These are phyloP conservation scores for Cantharis nigra DNA, from an alignment of 2,888 invertebrate species.

Conservation along the genomic window DNA sequence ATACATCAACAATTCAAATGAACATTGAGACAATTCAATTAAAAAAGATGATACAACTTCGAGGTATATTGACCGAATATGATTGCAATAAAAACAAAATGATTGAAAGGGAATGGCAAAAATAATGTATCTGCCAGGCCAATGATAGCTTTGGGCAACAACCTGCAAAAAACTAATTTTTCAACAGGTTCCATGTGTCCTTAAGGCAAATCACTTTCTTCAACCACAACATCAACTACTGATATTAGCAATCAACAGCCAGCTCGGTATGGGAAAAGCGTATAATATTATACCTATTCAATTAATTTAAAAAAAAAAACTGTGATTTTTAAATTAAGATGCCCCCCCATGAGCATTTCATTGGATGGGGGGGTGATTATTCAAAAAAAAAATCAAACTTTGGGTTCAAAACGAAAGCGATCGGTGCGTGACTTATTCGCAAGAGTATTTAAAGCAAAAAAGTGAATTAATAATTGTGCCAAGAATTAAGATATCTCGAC, in stretches of 20 bases:
- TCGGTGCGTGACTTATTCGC: not conserved
- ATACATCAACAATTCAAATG: not conserved
- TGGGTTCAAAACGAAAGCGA: too few species aligned
- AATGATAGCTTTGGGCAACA: not conserved
- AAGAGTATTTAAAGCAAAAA: not conserved
- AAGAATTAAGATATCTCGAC: not conserved
- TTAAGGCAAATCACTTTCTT: not conserved
- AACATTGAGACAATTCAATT: not conserved
- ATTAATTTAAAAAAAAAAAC: not conserved
- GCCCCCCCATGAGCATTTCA: too few species aligned
- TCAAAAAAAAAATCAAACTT: not conserved
- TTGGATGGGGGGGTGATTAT: too few species aligned
- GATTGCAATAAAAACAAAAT: not conserved
- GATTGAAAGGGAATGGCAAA: not conserved
- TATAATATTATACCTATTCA: not conserved
- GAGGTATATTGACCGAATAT: not conserved
- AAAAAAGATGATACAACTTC: not conserved
- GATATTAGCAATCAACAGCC: not conserved
- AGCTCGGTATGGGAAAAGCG: not conserved
- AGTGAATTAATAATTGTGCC: not conserved
- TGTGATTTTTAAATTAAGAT: not conserved
- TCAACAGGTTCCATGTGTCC: not conserved
- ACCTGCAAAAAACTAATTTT: not conserved
- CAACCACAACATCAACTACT: not conserved
- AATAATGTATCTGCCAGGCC: not conserved